Percentiles rank a stretch among this genome's conserved stretches.
Evolutionary conservation across 2,888 invertebrate species (phyloP).

Genomic region (Parasteatoda lunata): DNA sequence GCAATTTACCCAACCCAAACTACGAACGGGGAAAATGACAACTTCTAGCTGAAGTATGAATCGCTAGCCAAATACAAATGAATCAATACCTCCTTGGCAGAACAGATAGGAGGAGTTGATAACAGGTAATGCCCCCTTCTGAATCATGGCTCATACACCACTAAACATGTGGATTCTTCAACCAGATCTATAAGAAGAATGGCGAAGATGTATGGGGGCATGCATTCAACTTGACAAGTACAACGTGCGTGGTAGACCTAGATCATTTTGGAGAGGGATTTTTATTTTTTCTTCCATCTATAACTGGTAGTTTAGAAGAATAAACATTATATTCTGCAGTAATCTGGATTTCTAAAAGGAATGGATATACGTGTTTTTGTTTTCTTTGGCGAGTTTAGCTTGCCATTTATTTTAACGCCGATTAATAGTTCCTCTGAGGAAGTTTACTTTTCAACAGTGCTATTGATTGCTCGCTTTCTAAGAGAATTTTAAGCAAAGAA

Average conservation of each 20-base stretch:
- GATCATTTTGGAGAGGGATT: neutral
- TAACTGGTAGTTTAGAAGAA: too few relatives aligned
- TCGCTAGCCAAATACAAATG: constrained; percentile 57
- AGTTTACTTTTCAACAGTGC: too few relatives aligned
- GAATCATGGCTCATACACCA: constrained; percentile 50
- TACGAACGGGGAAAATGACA: constrained; percentile 49
- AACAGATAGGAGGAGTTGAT: constrained; percentile 32
- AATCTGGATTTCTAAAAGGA: too few relatives aligned
- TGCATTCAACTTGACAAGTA: constrained; percentile 33
- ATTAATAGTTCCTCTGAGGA: too few relatives aligned
- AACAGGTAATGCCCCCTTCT: constrained; percentile 49
- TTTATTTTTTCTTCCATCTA: neutral
- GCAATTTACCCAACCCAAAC: constrained; percentile 51
- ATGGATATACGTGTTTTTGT: too few relatives aligned
- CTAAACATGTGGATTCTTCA: constrained; percentile 25
- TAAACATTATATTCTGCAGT: too few relatives aligned
- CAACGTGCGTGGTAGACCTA: constrained; percentile 20
- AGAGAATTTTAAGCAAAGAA: too few relatives aligned
- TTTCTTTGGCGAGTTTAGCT: too few relatives aligned
- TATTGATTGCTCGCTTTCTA: too few relatives aligned
- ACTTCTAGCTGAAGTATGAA: constrained; percentile 57
- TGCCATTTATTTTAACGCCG: too few relatives aligned
- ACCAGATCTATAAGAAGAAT: constrained; percentile 19
- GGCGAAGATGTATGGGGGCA: constrained; percentile 25
- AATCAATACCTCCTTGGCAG: constrained; percentile 48